Base-by-base conservation (phyloP, 1,140 invertebrate species). In the Ephestia elutella region DNA sequence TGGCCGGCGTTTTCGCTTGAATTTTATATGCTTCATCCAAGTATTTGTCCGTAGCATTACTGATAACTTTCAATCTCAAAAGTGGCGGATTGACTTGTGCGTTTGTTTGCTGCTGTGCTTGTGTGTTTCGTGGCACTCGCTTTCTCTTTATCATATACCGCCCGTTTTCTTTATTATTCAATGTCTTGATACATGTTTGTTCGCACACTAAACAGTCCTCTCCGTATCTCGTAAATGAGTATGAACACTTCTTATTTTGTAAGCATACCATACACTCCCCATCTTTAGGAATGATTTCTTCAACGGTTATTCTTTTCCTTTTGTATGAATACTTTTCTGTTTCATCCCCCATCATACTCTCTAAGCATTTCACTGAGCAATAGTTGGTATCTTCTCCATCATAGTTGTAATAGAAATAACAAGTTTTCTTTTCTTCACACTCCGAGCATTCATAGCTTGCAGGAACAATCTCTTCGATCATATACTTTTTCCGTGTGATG, bases 391-490 rank as follows among this genome's bases (percentile, higher is more conserved):
- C 84, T 64, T 89, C 86, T 8, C 80, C 88, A 15, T 90, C 90
- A 56, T 85, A 89, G 30, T 89, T 84, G 56, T 91, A 89, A 65
- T 89, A 90, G 61, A 91, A 92, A 65, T 90, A 91, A 68, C 90
- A 91, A 1, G 65, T 66, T 72, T 87, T 91, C 21, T 69, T 71
- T 57, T 87, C 79, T 57, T 82, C 80, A 66, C 89, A 90, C 55
- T 90, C 82, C 2, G 85, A 81, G 56, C 89, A 90, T 13, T 65
- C 71, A n/a, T 75, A 61, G 5, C 65, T 53, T 59, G 77, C 78
- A 0, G 82, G 78, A 44, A 54, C 11, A 11, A 89, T 86, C 78
- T 89, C 86, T 59, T 86, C 78, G 5, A 90, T 77, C 18, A 84
- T 57, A 65, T 83, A 86, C 65, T 89, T 89, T 51, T 80, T 87